phyloP scores from a whole-genome alignment of 2,797 vertebrate genomes.

The Cossypha heuglini region DNA sequence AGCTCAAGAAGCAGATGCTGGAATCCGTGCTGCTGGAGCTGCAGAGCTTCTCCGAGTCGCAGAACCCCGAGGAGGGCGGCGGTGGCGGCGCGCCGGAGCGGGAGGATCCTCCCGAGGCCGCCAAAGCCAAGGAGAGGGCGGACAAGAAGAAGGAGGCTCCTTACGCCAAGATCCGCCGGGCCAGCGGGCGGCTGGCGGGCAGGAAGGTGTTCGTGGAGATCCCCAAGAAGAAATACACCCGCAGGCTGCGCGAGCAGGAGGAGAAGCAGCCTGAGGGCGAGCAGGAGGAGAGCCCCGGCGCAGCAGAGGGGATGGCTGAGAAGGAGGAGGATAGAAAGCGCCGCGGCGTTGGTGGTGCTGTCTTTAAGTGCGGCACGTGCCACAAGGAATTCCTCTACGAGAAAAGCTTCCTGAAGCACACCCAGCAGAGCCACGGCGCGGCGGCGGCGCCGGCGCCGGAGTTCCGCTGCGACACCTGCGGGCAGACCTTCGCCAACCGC shows the following conservation, averaged over 20 bases:
- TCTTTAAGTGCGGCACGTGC: conserved; percentile 67
- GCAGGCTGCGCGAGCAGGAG: conserved; percentile 73
- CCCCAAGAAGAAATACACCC: conserved; percentile 78
- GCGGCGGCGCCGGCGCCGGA: conserved; percentile 60
- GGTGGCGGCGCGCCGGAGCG: neutral
- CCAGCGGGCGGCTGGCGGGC: conserved; percentile 78
- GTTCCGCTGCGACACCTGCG: conserved; percentile 88
- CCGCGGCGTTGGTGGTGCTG: too few relatives aligned
- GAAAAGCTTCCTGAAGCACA: conserved; percentile 92
- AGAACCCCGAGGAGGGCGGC: neutral
- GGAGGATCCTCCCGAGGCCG: neutral
- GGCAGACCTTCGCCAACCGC: conserved; percentile 93
- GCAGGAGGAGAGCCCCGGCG: neutral
- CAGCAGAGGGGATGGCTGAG: too few relatives aligned
- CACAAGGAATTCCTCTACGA: conserved; percentile 91
- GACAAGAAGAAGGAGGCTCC: conserved; percentile 73
- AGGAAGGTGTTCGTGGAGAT: conserved; percentile 82
- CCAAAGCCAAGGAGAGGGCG: conserved; percentile 52
- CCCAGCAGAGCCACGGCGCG: conserved; percentile 85
- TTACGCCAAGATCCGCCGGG: conserved; percentile 73
- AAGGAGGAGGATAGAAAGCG: too few relatives aligned
- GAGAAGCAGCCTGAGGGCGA: conserved; percentile 18
- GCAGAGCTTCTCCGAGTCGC: conserved; percentile 77
- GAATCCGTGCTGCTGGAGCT: conserved; percentile 80
- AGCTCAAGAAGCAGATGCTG: conserved; percentile 79